Percentiles rank a stretch among this genome's conserved stretches.
Evolutionary conservation across 2,888 invertebrate genomes (phyloP).

Genomic region (Drosophila fungiperda): DNA sequence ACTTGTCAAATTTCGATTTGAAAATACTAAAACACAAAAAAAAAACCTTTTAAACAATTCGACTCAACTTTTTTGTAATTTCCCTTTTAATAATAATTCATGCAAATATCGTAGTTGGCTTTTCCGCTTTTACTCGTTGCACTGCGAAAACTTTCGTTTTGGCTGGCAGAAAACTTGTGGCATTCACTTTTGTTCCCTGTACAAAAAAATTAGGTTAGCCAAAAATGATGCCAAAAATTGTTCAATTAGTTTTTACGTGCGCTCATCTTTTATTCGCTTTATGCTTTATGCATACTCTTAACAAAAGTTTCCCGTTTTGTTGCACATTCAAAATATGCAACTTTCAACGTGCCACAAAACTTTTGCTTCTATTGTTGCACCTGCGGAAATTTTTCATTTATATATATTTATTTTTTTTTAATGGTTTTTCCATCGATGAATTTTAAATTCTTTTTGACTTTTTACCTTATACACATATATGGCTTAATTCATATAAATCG

Average conservation of each 20-base stretch:
- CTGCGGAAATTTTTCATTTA: constrained; percentile 35
- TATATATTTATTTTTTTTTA: constrained; percentile 1
- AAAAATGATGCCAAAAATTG: constrained; percentile 57
- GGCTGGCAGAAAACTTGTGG: constrained; percentile 48
- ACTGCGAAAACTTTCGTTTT: constrained; percentile 46
- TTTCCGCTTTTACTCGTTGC: constrained; percentile 36
- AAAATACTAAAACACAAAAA: neutral
- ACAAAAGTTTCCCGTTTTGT: constrained; percentile 47
- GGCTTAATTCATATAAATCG: neutral
- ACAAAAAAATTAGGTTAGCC: constrained; percentile 49
- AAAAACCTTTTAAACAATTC: constrained; percentile 1
- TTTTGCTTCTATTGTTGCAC: constrained; percentile 54
- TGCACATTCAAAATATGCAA: constrained; percentile 34
- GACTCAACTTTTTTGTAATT: constrained; percentile 17
- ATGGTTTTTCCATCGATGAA: constrained; percentile 22
- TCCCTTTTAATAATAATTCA: constrained; percentile 40
- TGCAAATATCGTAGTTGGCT: constrained; percentile 30
- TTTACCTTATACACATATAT: neutral
- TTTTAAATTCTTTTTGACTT: constrained; percentile 19
- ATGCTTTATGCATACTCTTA: constrained; percentile 58
- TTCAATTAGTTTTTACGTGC: constrained; percentile 61
- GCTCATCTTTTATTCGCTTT: constrained; percentile 44
- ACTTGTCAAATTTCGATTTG: constrained; percentile 8
- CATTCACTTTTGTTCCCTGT: constrained; percentile 57
- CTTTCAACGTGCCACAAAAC: constrained; percentile 37